phyloP scores from a whole-genome alignment of 2,888 invertebrate species.

The Drosophila picticornis region DNA sequence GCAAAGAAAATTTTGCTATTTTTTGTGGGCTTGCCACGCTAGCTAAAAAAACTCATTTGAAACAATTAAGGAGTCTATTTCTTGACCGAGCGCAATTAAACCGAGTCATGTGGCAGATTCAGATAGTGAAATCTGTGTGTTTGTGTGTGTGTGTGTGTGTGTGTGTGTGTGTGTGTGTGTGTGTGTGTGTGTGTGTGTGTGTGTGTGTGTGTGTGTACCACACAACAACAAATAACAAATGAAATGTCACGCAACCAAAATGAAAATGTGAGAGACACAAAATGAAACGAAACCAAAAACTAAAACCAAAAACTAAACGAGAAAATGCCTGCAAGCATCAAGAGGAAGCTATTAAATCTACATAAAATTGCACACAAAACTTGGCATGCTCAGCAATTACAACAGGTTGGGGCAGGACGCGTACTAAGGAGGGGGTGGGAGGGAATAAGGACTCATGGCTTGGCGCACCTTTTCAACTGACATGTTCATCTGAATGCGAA shows the following conservation, averaged over 20 bases:
- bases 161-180: not conserved
- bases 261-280: constrained; percentile 74
- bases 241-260: constrained; percentile 73
- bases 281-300: constrained; percentile 30
- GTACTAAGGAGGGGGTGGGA: not conserved
- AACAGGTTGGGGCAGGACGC: constrained; percentile 54
- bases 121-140: constrained; percentile 42
- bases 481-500: constrained; percentile 79
- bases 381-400: constrained; percentile 81
- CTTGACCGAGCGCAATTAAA: constrained; percentile 45
- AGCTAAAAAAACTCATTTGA: constrained; percentile 40
- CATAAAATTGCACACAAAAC: constrained; percentile 78
- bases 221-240: constrained; percentile 36
- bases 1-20: constrained; percentile 26
- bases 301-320: constrained; percentile 5
- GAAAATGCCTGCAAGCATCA: constrained; percentile 51
- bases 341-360: constrained; percentile 80
- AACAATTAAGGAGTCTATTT: constrained; percentile 58
- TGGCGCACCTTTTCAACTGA: constrained; percentile 71
- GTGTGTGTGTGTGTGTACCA: constrained; percentile 3
- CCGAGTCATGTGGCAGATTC: not conserved
- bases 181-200: not conserved
- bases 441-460: constrained; percentile 15
- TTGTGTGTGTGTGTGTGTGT: constrained; percentile 4
- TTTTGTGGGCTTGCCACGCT: constrained; percentile 51